phyloP scores from a whole-genome alignment of 2,888 invertebrate species.

The Neoitamus cyanurus region DNA sequence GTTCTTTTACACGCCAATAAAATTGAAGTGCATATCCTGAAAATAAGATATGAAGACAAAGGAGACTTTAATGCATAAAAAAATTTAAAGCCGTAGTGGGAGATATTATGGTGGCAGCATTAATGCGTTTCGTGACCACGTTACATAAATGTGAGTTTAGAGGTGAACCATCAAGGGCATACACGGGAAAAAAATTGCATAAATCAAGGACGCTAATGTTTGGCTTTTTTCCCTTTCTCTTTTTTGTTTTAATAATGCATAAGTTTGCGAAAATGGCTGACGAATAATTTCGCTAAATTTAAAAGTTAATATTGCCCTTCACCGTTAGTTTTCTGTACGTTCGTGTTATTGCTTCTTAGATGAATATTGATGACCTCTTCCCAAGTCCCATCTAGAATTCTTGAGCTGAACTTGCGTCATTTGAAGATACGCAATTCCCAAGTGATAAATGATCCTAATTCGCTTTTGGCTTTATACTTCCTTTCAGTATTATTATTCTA shows the following conservation, averaged over 20 bases:
- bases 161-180: background rate
- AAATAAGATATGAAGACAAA: background rate
- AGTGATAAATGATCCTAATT: background rate
- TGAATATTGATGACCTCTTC: background rate
- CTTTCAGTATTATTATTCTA: background rate
- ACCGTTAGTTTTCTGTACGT: background rate
- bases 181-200: background rate
- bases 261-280: background rate
- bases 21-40: background rate
- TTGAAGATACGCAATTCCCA: background rate
- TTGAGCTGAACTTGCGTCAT: background rate
- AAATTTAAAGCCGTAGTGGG: background rate
- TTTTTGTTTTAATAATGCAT: background rate
- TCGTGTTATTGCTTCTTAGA: background rate
- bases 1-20: background rate
- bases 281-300: background rate
- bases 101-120: background rate
- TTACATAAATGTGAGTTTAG: background rate
- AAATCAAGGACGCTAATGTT: background rate
- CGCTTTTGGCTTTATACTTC: background rate
- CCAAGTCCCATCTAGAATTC: background rate
- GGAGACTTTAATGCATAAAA: background rate
- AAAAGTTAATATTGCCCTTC: background rate
- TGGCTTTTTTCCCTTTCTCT: too few relatives aligned
- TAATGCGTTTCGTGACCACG: background rate